Percentiles rank a stretch among this genome's conserved stretches.
phyloP scores from a whole-genome alignment of 2,888 invertebrate genomes.

The Listrodromus nycthemerus region DNA sequence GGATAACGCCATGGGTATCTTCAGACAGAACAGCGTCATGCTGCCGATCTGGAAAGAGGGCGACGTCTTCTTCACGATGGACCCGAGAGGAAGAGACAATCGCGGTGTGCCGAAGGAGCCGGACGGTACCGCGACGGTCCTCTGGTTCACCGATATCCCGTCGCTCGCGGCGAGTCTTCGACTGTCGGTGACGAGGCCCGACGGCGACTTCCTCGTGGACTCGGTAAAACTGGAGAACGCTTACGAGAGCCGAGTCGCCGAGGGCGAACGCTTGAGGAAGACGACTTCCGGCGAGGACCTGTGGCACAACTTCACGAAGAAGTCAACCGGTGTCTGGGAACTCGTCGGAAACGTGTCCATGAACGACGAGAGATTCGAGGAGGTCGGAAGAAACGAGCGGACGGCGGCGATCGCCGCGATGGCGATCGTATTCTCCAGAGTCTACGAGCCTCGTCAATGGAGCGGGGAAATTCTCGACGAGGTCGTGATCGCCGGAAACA shows the following conservation, averaged over 20 bases:
- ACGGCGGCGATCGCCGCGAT: constrained; percentile 77
- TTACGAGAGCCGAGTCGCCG: constrained; percentile 74
- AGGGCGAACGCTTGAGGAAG: constrained; percentile 66
- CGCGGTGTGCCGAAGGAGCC: constrained; percentile 72
- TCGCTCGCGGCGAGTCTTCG: constrained; percentile 70
- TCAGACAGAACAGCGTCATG: constrained; percentile 83
- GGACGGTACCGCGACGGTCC: constrained; percentile 75
- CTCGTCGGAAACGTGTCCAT: constrained; percentile 72
- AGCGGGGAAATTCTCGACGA: constrained; percentile 75
- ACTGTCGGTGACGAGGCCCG: constrained; percentile 52
- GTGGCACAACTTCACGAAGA: constrained; percentile 78
- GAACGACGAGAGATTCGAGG: constrained; percentile 71
- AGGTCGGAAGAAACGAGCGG: constrained; percentile 72
- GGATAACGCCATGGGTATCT: constrained; percentile 86
- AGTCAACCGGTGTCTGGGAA: constrained; percentile 76
- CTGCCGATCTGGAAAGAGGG: constrained; percentile 82
- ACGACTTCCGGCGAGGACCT: constrained; percentile 73
- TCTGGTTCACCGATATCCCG: constrained; percentile 77
- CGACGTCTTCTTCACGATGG: constrained; percentile 78
- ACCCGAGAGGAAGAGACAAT: constrained; percentile 76
- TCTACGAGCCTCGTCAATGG: constrained; percentile 78
- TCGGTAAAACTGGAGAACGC: constrained; percentile 74
- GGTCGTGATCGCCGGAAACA: constrained; percentile 77
- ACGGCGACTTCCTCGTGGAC: constrained; percentile 74
- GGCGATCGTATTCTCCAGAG: constrained; percentile 79